phyloP scores from a whole-genome alignment of 1,140 invertebrate species.

The Scaptomyza pallida region DNA sequence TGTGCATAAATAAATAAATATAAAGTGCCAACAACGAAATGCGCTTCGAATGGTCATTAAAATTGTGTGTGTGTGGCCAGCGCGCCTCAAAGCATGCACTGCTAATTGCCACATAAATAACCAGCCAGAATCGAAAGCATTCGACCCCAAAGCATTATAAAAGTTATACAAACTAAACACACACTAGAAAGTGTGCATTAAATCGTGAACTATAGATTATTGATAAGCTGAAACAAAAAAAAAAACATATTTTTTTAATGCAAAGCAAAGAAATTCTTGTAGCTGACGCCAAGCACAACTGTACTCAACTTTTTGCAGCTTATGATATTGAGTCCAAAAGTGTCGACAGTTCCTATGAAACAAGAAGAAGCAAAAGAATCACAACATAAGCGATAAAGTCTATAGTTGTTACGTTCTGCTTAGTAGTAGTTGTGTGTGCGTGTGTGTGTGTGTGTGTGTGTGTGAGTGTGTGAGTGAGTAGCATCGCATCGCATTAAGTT shows the following conservation, averaged over 20 bases:
- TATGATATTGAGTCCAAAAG: background rate
- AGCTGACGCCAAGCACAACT: conserved; percentile 39
- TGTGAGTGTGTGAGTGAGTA: conserved; percentile 4
- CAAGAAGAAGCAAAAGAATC: background rate
- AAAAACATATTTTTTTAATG: conserved; percentile 44
- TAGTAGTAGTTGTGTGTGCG: background rate
- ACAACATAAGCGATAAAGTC: conserved; percentile 12
- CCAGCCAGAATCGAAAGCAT: conserved; percentile 43
- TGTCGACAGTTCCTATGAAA: background rate
- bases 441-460: background rate
- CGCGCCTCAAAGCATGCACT: conserved; percentile 64
- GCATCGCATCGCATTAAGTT: conserved; percentile 69
- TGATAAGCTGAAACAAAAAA: conserved; percentile 34
- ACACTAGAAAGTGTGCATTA: conserved; percentile 30
- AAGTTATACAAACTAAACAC: too few species aligned
- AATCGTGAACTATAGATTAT: conserved; percentile 59
- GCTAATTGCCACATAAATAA: conserved; percentile 79
- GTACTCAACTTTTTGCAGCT: conserved; percentile 14
- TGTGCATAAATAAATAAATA: conserved; percentile 68
- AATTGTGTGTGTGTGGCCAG: conserved; percentile 46
- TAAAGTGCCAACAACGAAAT: conserved; percentile 79
- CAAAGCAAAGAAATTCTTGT: too few species aligned
- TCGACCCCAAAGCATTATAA: background rate
- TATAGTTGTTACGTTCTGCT: conserved; percentile 8
- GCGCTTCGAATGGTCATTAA: conserved; percentile 80